These are phyloP conservation scores for Eptatretus burgeri DNA, from an alignment of 2,113 vertebrate species.

Conservation along the genomic window DNA sequence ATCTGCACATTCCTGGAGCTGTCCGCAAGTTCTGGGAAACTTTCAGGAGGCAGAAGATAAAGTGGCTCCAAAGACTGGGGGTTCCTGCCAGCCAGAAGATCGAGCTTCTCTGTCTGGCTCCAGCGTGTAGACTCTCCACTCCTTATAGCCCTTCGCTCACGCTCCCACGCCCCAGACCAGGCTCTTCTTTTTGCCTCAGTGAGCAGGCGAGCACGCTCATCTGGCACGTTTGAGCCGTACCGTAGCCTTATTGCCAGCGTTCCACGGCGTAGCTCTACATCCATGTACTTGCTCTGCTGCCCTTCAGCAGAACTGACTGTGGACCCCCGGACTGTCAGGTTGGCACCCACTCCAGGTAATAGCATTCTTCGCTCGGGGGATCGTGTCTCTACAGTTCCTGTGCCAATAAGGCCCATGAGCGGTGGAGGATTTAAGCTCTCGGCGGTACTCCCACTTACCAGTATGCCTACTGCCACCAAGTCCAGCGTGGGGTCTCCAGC, in stretches of 20 bases:
- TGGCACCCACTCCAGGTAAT: slow-evolving; percentile 24
- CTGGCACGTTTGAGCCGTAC: slow-evolving; percentile 56
- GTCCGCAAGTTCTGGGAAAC: slow-evolving; percentile 89
- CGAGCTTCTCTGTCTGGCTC: slow-evolving; percentile 80
- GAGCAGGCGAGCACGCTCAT: slow-evolving; percentile 57
- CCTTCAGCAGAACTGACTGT: slow-evolving; percentile 54
- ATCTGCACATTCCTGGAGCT: slow-evolving; percentile 87
- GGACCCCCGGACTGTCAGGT: slow-evolving; percentile 76
- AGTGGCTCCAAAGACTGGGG: slow-evolving; percentile 82
- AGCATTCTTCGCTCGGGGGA: too few relatives aligned
- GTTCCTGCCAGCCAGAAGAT: slow-evolving; percentile 47
- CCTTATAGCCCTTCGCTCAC: slow-evolving; percentile 58
- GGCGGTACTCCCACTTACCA: slow-evolving; percentile 48
- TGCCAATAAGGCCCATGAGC: too few relatives aligned
- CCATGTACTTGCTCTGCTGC: slow-evolving; percentile 80
- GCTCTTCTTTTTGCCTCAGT: slow-evolving; percentile 60
- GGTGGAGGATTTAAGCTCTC: slow-evolving; percentile 20
- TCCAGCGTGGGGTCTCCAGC: slow-evolving; percentile 44
- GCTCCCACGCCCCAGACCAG: slow-evolving; percentile 42
- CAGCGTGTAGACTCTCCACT: slow-evolving; percentile 66
- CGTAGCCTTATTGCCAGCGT: slow-evolving; percentile 48
- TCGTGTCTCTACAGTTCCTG: too few relatives aligned
- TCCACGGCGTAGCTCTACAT: slow-evolving; percentile 52
- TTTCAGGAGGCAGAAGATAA: slow-evolving; percentile 70
- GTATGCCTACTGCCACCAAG: slow-evolving; percentile 63